These are phyloP conservation scores for Blastomussa wellsi DNA, from an alignment of 92 coral and sea anemone genomes.

Conservation along the genomic window DNA sequence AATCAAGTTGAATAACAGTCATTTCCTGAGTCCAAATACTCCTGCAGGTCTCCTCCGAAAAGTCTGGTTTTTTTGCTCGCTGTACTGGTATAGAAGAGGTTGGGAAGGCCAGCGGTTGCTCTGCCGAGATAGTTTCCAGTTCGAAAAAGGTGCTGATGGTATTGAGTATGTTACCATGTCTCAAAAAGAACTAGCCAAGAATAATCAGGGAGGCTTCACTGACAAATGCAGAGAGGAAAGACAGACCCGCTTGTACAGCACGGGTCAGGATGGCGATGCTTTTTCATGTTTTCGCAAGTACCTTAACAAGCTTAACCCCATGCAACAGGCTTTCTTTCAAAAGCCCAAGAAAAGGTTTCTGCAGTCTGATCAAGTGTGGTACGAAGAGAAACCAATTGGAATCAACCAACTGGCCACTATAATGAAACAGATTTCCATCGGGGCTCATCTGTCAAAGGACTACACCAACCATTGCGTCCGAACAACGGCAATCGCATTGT, in stretches of 20 bases:
- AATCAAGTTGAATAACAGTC: slow-evolving; percentile 34
- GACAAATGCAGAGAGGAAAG: slow-evolving; percentile 42
- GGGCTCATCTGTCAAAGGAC: slow-evolving; percentile 34
- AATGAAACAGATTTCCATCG: slow-evolving; percentile 39
- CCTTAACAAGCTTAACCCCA: slow-evolving; percentile 21
- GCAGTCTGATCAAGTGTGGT: too few relatives aligned
- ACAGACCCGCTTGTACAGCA: slow-evolving; percentile 42
- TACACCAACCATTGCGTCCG: slow-evolving; percentile 40
- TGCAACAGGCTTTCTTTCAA: slow-evolving; percentile 16
- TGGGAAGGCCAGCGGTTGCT: too few relatives aligned
- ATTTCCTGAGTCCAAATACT: slow-evolving; percentile 32
- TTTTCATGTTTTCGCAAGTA: slow-evolving; percentile 24
- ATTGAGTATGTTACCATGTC: slow-evolving; percentile 42
- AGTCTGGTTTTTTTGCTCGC: slow-evolving; percentile 44
- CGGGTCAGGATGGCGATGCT: slow-evolving; percentile 34
- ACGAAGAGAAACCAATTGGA: slow-evolving; percentile 23
- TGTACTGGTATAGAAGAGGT: slow-evolving; percentile 58
- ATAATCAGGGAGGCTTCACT: slow-evolving; percentile 49
- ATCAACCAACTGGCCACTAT: slow-evolving; percentile 7
- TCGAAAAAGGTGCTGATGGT: slow-evolving; percentile 48
- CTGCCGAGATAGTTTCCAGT: slow-evolving; percentile 42
- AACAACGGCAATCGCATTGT: slow-evolving; percentile 54
- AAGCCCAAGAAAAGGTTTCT: too few relatives aligned
- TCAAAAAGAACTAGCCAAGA: slow-evolving; percentile 52
- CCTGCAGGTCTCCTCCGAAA: slow-evolving; percentile 45